Evolutionary conservation across 2,113 vertebrate genomes (phyloP).

Genomic region (Peromyscus leucopus): DNA sequence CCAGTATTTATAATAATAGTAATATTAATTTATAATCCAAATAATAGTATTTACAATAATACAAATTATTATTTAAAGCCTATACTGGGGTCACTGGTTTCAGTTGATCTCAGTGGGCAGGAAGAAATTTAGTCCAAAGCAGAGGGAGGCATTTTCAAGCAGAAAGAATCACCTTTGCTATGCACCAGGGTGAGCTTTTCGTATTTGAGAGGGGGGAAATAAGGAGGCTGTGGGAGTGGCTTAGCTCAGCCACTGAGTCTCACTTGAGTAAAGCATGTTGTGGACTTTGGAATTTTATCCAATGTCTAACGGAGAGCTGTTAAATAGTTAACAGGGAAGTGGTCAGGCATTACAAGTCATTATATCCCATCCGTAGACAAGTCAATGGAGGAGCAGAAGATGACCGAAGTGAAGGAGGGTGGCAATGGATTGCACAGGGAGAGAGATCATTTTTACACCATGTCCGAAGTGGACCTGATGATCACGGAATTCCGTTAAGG

Average conservation of each 20-base stretch:
- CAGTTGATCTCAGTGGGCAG: neutral
- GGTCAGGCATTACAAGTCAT: neutral
- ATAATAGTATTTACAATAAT: neutral
- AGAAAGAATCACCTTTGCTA: neutral
- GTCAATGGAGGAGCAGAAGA: neutral
- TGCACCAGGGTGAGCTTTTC: neutral
- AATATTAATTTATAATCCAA: neutral
- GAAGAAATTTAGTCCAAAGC: neutral
- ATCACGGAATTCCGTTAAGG: conserved; percentile 24
- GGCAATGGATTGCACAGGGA: neutral
- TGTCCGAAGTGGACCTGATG: conserved; percentile 46
- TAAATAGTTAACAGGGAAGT: neutral
- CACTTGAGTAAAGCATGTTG: neutral
- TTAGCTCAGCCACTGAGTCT: neutral
- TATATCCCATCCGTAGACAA: neutral
- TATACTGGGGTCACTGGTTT: neutral
- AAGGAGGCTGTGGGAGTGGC: neutral
- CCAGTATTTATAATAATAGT: neutral
- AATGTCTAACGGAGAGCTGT: conserved; percentile 9
- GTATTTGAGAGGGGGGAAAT: neutral
- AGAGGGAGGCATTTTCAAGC: neutral
- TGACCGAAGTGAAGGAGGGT: neutral
- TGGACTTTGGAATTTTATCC: neutral
- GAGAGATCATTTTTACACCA: conserved; percentile 5
- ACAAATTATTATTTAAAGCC: neutral